Percentiles rank a stretch among this genome's conserved stretches.
These are phyloP conservation scores for Danio rerio DNA, from an alignment of 2,113 vertebrate genomes.

Conservation along the genomic window GRCz12tu NC_133186.1:28393001-28393500, in stretches of 20 bases:
- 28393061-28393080: slow-evolving; percentile 47
- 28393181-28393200: slow-evolving; percentile 46
- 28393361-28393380: slow-evolving; percentile 66
- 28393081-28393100: slow-evolving; percentile 25
- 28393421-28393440: slow-evolving; percentile 61
- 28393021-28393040: slow-evolving; percentile 66
- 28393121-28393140: slow-evolving; percentile 35
- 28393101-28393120: slow-evolving; percentile 26
- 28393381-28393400: slow-evolving; percentile 59
- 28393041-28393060: slow-evolving; percentile 64
- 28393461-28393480: background rate
- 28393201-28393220: slow-evolving; percentile 49
- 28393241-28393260: slow-evolving; percentile 61
- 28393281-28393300: slow-evolving; percentile 55
- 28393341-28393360: slow-evolving; percentile 65
- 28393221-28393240: slow-evolving; percentile 37
- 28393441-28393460: slow-evolving; percentile 54
- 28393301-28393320: slow-evolving; percentile 68
- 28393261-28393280: slow-evolving; percentile 66
- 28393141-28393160: slow-evolving; percentile 26
- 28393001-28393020: slow-evolving; percentile 66
- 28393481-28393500: background rate
- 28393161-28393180: slow-evolving; percentile 38
- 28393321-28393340: slow-evolving; percentile 80
- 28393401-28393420: slow-evolving; percentile 62